Conservation (phyloP, 2,797 vertebrate species). For the Etheostoma perlongum region DNA sequence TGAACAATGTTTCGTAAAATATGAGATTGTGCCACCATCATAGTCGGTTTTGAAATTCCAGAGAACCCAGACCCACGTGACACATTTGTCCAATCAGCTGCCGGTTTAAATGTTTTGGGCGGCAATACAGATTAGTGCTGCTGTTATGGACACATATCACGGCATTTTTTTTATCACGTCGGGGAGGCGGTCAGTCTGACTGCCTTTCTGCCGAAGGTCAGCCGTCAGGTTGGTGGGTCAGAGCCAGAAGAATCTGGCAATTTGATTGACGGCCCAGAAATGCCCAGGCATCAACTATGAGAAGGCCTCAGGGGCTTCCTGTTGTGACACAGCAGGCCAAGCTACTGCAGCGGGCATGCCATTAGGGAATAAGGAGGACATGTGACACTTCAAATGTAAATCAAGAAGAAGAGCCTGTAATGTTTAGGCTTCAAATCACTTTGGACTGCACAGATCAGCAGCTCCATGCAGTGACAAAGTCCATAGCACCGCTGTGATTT, state of each 20-base stretch:
- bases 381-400: slow-evolving; percentile 59
- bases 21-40: no score
- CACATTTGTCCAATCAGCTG: no score
- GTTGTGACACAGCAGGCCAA: slow-evolving; percentile 48
- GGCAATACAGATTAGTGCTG: no score
- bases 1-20: no score
- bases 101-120: no score
- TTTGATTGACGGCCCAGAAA: slow-evolving; percentile 36
- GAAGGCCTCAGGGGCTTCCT: slow-evolving; percentile 46
- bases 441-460: slow-evolving; percentile 5
- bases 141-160: no score
- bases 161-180: no score
- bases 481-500: background rate
- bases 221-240: no score
- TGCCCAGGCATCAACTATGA: background rate
- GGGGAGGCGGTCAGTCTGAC: no score
- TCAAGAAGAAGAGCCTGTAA: slow-evolving; percentile 30
- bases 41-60: no score
- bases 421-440: slow-evolving; percentile 7
- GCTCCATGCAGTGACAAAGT: background rate
- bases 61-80: no score
- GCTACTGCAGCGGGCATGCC: slow-evolving; percentile 16
- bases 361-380: slow-evolving; percentile 51
- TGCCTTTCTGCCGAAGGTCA: no score
- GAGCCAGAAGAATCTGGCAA: slow-evolving; percentile 12